These are phyloP conservation scores for Drosophila malerkotliana DNA, from an alignment of 1,140 invertebrate species.

Conservation along the genomic window DNA sequence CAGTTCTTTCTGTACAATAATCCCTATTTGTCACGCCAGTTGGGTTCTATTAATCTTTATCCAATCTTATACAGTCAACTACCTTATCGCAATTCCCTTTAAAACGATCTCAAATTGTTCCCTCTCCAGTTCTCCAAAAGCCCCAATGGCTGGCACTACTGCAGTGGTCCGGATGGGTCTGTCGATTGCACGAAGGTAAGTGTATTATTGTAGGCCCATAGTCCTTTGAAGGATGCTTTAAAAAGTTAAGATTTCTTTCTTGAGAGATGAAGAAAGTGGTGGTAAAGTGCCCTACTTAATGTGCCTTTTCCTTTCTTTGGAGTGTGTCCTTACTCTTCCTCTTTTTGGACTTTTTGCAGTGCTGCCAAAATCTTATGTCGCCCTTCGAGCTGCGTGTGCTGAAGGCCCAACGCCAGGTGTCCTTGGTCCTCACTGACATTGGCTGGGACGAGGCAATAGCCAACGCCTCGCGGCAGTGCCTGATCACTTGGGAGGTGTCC, in stretches of 20 bases:
- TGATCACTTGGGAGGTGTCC: constrained; percentile 93
- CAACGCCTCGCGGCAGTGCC: constrained; percentile 87
- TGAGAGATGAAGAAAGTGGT: too few species aligned
- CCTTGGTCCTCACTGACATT: constrained; percentile 90
- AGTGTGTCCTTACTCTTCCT: not conserved
- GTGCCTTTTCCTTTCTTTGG: constrained; percentile 11
- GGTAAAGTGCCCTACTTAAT: too few species aligned
- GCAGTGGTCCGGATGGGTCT: constrained; percentile 60
- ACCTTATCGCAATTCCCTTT: constrained; percentile 45
- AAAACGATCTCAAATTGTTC: not conserved
- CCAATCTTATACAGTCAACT: constrained; percentile 1
- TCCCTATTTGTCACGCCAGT: constrained; percentile 51
- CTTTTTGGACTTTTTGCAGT: constrained; percentile 41
- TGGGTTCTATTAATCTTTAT: too few species aligned
- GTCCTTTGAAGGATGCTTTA: too few species aligned
- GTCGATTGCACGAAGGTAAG: constrained; percentile 71
- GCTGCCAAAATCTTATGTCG: constrained; percentile 64
- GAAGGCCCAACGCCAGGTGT: constrained; percentile 73
- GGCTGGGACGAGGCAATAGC: constrained; percentile 88
- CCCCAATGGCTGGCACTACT: constrained; percentile 70
- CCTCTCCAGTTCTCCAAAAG: constrained; percentile 56
- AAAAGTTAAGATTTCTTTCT: too few species aligned
- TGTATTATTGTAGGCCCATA: not conserved
- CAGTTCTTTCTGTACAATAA: not conserved
- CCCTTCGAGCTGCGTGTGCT: constrained; percentile 64